These are phyloP conservation scores for Stomorhina lunata DNA, from an alignment of 2,888 invertebrate species.

Conservation along the genomic window DNA sequence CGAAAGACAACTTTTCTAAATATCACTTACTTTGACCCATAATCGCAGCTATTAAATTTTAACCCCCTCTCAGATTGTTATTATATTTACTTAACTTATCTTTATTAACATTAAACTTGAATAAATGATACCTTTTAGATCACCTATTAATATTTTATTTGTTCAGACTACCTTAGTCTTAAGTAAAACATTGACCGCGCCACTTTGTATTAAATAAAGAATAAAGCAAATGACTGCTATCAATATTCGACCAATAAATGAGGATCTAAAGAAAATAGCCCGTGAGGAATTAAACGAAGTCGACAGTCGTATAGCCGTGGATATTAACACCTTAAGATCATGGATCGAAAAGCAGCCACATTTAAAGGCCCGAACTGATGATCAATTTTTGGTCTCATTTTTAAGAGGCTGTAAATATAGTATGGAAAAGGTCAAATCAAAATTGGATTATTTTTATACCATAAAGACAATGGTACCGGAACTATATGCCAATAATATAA, in stretches of 20 bases:
- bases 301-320: conserved; percentile 73
- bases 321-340: conserved; percentile 78
- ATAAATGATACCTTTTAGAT: too few species aligned
- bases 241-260: conserved; percentile 72
- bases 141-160: too few species aligned
- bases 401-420: conserved; percentile 81
- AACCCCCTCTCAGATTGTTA: too few species aligned
- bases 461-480: conserved; percentile 81
- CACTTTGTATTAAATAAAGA: too few species aligned
- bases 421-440: conserved; percentile 81
- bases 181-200: too few species aligned
- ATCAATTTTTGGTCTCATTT: conserved; percentile 81
- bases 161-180: too few species aligned
- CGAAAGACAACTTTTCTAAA: too few species aligned
- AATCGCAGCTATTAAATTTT: too few species aligned
- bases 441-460: conserved; percentile 82
- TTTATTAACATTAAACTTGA: too few species aligned
- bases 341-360: conserved; percentile 81
- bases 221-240: too few species aligned
- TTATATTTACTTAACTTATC: too few species aligned
- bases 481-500: conserved; percentile 78
- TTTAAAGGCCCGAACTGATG: conserved; percentile 74
- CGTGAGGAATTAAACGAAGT: conserved; percentile 80
- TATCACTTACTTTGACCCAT: too few species aligned
- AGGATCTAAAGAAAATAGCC: conserved; percentile 75